phyloP scores from a whole-genome alignment of 2,888 invertebrate species.

The Branchinecta sandiegonensis region DNA sequence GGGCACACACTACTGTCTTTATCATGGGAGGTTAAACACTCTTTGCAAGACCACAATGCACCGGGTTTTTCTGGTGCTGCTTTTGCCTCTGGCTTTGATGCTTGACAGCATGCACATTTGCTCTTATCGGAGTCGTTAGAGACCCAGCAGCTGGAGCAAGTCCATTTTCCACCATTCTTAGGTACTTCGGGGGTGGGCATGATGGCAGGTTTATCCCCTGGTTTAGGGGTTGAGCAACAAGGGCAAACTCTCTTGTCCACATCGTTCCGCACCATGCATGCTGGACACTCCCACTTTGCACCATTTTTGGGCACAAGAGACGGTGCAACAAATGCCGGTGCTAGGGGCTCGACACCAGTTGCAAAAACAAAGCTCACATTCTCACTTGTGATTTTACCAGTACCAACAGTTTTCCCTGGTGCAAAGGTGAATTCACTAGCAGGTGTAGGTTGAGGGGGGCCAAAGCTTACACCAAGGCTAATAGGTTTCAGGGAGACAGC shows the following conservation, averaged over 20 bases:
- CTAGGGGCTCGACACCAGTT: too few relatives aligned
- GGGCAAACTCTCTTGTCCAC: conserved; percentile 44
- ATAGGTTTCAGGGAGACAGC: too few relatives aligned
- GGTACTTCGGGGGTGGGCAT: too few relatives aligned
- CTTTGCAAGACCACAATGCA: neutral
- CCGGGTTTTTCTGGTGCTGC: neutral
- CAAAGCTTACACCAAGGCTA: too few relatives aligned
- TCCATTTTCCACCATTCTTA: neutral
- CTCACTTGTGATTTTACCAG: too few relatives aligned
- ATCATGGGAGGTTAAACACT: neutral
- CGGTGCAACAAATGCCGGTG: too few relatives aligned
- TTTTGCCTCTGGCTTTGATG: neutral
- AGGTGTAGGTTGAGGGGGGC: too few relatives aligned
- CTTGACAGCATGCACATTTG: neutral
- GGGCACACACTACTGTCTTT: conserved; percentile 1
- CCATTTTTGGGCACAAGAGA: conserved; percentile 46
- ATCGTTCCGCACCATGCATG: conserved; percentile 46
- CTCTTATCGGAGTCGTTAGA: neutral
- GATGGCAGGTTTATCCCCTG: conserved; percentile 32
- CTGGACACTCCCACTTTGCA: conserved; percentile 49
- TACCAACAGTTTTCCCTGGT: too few relatives aligned
- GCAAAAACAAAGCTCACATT: too few relatives aligned
- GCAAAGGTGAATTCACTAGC: too few relatives aligned
- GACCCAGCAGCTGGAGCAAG: neutral
- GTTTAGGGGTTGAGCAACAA: conserved; percentile 45